Evolutionary conservation across 2,888 invertebrate species (phyloP).

Genomic region (Esperia sulphurella): DNA sequence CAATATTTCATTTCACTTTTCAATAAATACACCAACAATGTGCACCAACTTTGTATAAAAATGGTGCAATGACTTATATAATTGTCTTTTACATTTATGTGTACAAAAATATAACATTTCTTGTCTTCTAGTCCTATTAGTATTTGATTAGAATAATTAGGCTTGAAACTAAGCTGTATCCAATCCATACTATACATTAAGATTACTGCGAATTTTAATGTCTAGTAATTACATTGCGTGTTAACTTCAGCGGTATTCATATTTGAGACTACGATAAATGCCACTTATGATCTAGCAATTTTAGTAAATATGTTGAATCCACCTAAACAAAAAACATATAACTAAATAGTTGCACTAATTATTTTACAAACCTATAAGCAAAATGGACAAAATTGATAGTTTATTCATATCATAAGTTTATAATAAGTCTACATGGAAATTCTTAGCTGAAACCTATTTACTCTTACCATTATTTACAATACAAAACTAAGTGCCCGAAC

Average conservation of each 20-base stretch:
- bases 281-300: constrained; percentile 20
- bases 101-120: neutral
- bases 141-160: no score
- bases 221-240: neutral
- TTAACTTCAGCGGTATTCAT: constrained; percentile 7
- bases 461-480: constrained; percentile 28
- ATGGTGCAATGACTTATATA: no score
- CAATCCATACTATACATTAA: no score
- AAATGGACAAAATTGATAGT: constrained; percentile 42
- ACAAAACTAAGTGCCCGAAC: constrained; percentile 29
- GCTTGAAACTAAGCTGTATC: no score
- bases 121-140: constrained; percentile 18
- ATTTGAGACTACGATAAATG: constrained; percentile 20
- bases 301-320: constrained; percentile 30
- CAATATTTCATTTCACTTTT: no score
- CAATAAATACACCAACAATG: no score
- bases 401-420: constrained; percentile 25
- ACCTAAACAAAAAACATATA: neutral
- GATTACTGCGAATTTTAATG: neutral
- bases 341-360: constrained; percentile 21
- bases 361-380: constrained; percentile 20
- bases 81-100: no score
- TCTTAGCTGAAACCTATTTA: constrained; percentile 34
- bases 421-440: constrained; percentile 34
- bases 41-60: no score